Conservation (phyloP, 2,797 vertebrate genomes). For the Chaunax sp. region DNA sequence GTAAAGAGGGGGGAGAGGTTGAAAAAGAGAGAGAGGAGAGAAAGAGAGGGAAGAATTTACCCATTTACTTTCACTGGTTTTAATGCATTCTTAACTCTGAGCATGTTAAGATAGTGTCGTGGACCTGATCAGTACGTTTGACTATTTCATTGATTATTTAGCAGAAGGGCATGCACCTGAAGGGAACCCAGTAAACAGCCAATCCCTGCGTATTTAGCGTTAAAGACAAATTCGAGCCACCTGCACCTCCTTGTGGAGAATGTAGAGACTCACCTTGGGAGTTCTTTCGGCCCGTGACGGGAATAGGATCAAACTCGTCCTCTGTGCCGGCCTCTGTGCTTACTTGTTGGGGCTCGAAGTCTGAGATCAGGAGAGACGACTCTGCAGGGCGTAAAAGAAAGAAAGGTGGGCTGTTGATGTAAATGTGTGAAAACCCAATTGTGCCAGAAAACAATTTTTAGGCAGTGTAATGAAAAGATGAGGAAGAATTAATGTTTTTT, state of each 20-base stretch:
- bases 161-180: constrained; percentile 21
- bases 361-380: constrained; percentile 94
- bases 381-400: constrained; percentile 82
- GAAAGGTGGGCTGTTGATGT: background rate
- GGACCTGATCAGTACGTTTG: constrained; percentile 3
- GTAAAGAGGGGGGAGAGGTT: constrained; percentile 41
- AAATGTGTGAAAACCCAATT: background rate
- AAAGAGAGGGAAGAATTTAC: constrained; percentile 57
- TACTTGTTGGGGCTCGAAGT: constrained; percentile 87
- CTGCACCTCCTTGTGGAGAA: background rate
- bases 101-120: constrained; percentile 23
- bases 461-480: background rate
- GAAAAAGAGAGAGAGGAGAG: constrained; percentile 38
- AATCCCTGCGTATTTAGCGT: background rate
- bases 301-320: constrained; percentile 99
- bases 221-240: constrained; percentile 13
- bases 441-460: background rate
- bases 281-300: constrained; percentile 95
- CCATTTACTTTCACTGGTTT: constrained; percentile 51
- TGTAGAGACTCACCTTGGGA: constrained; percentile 91
- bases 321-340: constrained; percentile 88
- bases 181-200: constrained; percentile 5
- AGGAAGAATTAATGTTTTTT: background rate
- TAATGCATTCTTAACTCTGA: constrained; percentile 20
- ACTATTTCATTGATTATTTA: background rate